These are phyloP conservation scores for Micrastur ruficollis DNA, from an alignment of 2,797 vertebrate genomes.

Conservation along the genomic window DNA sequence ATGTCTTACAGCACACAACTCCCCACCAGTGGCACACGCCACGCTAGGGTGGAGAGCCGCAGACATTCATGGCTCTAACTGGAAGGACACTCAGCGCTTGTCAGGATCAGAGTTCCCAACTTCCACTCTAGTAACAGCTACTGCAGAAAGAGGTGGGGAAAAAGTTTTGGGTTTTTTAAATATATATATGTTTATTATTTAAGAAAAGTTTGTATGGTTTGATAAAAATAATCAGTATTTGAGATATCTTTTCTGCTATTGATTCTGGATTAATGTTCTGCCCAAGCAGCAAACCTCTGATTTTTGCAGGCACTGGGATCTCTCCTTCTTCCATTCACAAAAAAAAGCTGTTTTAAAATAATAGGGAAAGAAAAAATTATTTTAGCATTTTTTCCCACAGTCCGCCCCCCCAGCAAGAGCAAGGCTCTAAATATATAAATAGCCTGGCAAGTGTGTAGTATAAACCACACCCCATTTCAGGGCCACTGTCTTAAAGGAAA, in stretches of 20 bases:
- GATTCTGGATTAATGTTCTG: not conserved
- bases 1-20: constrained; percentile 1
- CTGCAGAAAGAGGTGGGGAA: not conserved
- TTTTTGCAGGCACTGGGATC: not conserved
- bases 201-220: not conserved
- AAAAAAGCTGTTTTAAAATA: not conserved
- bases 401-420: not conserved
- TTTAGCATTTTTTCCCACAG: not conserved
- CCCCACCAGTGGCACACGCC: constrained; percentile 44
- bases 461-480: not conserved
- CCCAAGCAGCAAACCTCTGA: not conserved
- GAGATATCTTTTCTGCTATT: not conserved
- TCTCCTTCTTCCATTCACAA: not conserved
- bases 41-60: constrained; percentile 40
- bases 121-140: not conserved
- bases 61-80: not conserved
- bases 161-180: too few relatives aligned
- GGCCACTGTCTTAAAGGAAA: constrained; percentile 12
- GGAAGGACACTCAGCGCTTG: constrained; percentile 1
- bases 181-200: not conserved
- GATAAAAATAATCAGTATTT: not conserved
- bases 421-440: not conserved
- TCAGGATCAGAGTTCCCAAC: not conserved
- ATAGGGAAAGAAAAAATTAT: not conserved
- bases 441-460: not conserved